Percentiles rank a stretch among this genome's conserved stretches.
Conservation (phyloP, 2,797 vertebrate species). For the Eremophila alpestris region DNA sequence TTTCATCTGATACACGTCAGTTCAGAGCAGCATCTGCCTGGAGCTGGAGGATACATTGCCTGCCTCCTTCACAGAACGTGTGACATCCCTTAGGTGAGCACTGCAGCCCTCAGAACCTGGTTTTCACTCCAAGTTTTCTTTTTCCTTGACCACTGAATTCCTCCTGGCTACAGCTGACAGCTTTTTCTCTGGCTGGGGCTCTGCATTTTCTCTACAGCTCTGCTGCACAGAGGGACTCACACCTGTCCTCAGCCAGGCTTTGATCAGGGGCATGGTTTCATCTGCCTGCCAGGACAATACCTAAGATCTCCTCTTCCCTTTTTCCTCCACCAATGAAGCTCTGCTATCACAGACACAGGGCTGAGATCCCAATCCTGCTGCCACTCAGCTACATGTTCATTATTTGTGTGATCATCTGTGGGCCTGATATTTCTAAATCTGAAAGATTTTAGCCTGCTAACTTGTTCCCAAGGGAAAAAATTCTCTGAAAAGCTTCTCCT, state of each 20-base stretch:
- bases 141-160: neutral
- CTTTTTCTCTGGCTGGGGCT: neutral
- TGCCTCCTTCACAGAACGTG: neutral
- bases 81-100: neutral
- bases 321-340: neutral
- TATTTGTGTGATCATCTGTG: neutral
- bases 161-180: neutral
- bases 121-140: neutral
- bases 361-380: neutral
- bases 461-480: too few species aligned
- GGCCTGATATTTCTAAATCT: too few species aligned
- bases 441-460: too few species aligned
- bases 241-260: neutral
- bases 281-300: neutral
- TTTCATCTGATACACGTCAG: neutral
- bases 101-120: neutral
- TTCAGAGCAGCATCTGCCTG: constrained; percentile 3
- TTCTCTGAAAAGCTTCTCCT: too few species aligned
- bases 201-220: neutral
- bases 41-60: neutral
- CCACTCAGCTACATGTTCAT: neutral
- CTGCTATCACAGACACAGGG: neutral
- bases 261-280: neutral
- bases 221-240: neutral
- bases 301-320: neutral